Percentiles rank a stretch among this genome's conserved stretches.
Evolutionary conservation across 2,888 invertebrate species (phyloP).

Genomic region (Pterostichus madidus): DNA sequence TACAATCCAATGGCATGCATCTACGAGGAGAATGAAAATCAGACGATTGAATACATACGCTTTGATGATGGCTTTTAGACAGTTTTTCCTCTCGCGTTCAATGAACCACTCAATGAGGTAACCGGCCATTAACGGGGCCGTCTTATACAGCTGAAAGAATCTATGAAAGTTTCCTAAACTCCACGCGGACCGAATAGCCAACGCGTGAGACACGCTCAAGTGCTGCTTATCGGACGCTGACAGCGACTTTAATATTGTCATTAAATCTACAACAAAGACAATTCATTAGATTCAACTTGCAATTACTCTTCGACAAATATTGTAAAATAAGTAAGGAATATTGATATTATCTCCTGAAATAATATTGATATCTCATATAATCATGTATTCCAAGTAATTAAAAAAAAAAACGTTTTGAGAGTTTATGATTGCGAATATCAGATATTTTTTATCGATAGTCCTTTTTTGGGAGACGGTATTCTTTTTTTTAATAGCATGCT

Average conservation of each 20-base stretch:
- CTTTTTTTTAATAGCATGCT: too few species aligned
- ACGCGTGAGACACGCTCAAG: conserved; percentile 90
- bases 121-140: conserved; percentile 96
- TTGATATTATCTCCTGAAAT: too few species aligned
- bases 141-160: conserved; percentile 94
- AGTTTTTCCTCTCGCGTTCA: conserved; percentile 94
- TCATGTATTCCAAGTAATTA: too few species aligned
- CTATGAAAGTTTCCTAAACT: conserved; percentile 94
- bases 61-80: conserved; percentile 95
- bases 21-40: too few species aligned
- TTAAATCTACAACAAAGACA: conserved; percentile 87
- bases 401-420: too few species aligned
- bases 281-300: conserved; percentile 69
- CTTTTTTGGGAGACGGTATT: too few species aligned
- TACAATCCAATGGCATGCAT: too few species aligned
- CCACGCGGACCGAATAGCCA: conserved; percentile 95
- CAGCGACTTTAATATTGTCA: conserved; percentile 91
- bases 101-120: conserved; percentile 99
- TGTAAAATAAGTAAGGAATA: too few species aligned
- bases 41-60: conserved; percentile 88
- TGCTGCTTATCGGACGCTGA: conserved; percentile 88
- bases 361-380: too few species aligned
- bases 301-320: too few species aligned
- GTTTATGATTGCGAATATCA: too few species aligned
- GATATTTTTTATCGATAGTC: too few species aligned